Base-by-base conservation (phyloP, 1,140 invertebrate species). In the Leptinotarsa undecemlineata region DNA sequence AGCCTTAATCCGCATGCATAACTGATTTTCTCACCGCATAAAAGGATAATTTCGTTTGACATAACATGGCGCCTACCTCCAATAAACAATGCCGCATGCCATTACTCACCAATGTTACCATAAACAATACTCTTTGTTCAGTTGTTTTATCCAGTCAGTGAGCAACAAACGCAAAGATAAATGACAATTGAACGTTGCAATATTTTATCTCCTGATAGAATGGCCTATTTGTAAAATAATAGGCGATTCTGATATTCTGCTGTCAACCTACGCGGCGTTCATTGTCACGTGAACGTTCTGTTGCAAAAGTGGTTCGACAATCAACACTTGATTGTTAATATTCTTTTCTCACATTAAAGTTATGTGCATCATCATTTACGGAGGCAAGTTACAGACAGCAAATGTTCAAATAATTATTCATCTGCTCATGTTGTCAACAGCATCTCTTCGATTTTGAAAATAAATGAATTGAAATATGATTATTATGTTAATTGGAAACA, bases 101-200 rank as follows among this genome's bases (percentile, higher is more conserved):
- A 68, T 68, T 68, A 68, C 8, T 68, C 67, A 68, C 8, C 20
- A 48, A 68, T 48, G 26, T 48, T 48, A 26, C 67, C 13, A 68
- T 47, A 48, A 48, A 68, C 67, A 68, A 68, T 68, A 33, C 67
- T 68, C 42, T 47, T 68, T 68, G 67, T 68, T 68, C 42, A 21
- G 26, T 68, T 68, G 20, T 33, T 64, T 64, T 64, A 64, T 68
- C 42, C 67, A 68, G 67, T 68, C 67, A 68, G 47, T 33, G 8
- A 2, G 15, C 42, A 47, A 48, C 67, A 19, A 68, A 68, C 67
- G 42, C 42, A 68, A n/a, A 19, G 47, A 68, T 68, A 68, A 68
- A 68, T 68, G 42, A 48, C 67, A 68, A 68, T 68, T 68, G 67
- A 68, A 68, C 67, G 42, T 21, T 48, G 67, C 67, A 19, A 68